Base-by-base conservation (phyloP, 1,140 invertebrate genomes). In the Ceratoteleas bidentatus region DNA sequence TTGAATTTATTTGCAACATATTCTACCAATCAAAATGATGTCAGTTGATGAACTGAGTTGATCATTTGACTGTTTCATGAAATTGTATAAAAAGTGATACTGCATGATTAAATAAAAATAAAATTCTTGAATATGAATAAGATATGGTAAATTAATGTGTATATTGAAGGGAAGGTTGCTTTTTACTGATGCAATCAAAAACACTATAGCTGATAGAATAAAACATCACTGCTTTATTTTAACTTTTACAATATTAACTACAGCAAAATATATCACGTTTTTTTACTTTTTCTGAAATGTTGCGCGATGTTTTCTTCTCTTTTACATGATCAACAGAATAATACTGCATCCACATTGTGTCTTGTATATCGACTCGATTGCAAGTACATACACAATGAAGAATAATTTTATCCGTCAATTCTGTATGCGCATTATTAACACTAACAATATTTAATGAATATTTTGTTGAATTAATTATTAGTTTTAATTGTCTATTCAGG, bases 191-290 rank as follows among this genome's bases (percentile, higher is more conserved):
- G n/a, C n/a, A n/a, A n/a, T n/a, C n/a, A n/a, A n/a, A n/a, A n/a
- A n/a, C n/a, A n/a, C 36, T 9, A 38, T 38, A 38, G 5, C 36
- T 73, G 5, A 13, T 6, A 65, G 56, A 73, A 73, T 69, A 79
- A 66, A 79, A 68, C 68, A 81, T 74, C 58, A 69, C 73, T 70
- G 58, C 16, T 79, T 81, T 81, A 81, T 81, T 81, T n/a, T n/a
- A 64, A 73, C 43, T 74, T 68, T 45, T 24, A 0, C 16, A 52
- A 69, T n/a, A n/a, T n/a, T n/a, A n/a, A n/a, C 77, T 81, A 81
- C 77, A 81, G 10, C 62, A 74, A 80, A 74, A 73, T 66, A 68
- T 73, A 58, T 60, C 47, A 52, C 9, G 32, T 49, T 5, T 5
- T 64, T 6, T 49, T 50, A 61, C 62, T 50, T 60, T 52, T 5